These are phyloP conservation scores for Hemiprocne comata DNA, from an alignment of 2,113 vertebrate genomes.

Conservation along the genomic window DNA sequence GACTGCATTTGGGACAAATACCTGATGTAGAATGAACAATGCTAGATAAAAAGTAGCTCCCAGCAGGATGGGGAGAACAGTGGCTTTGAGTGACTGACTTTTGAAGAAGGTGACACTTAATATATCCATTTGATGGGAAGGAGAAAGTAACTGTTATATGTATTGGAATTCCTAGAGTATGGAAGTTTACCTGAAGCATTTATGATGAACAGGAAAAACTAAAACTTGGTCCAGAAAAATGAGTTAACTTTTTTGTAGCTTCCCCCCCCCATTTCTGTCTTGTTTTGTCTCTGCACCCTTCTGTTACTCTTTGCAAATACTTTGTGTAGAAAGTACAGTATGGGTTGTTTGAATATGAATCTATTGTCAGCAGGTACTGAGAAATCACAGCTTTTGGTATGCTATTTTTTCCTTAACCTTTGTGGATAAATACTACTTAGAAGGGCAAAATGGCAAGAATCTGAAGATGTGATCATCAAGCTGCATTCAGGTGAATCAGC, in stretches of 20 bases:
- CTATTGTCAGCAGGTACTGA: background rate
- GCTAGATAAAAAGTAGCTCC: constrained; percentile 20
- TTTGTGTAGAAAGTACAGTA: background rate
- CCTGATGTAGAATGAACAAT: background rate
- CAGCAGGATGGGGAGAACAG: background rate
- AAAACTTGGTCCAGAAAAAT: background rate
- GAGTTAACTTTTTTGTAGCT: background rate
- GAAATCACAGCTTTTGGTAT: background rate
- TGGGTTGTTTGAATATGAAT: background rate
- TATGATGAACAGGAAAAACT: background rate
- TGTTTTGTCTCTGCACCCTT: background rate
- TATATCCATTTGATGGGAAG: background rate
- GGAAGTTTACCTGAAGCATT: background rate
- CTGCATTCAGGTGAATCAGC: background rate
- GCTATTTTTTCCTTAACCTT: background rate
- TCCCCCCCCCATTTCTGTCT: background rate
- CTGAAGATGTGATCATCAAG: background rate
- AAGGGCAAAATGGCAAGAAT: background rate
- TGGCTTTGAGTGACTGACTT: background rate
- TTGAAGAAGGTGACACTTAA: background rate
- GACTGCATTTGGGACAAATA: background rate
- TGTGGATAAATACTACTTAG: background rate
- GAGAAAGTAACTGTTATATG: background rate
- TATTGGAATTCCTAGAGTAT: background rate
- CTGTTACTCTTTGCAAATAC: background rate